These are phyloP conservation scores for Calypte anna DNA, from an alignment of 2,113 vertebrate genomes.

Conservation along the genomic window DNA sequence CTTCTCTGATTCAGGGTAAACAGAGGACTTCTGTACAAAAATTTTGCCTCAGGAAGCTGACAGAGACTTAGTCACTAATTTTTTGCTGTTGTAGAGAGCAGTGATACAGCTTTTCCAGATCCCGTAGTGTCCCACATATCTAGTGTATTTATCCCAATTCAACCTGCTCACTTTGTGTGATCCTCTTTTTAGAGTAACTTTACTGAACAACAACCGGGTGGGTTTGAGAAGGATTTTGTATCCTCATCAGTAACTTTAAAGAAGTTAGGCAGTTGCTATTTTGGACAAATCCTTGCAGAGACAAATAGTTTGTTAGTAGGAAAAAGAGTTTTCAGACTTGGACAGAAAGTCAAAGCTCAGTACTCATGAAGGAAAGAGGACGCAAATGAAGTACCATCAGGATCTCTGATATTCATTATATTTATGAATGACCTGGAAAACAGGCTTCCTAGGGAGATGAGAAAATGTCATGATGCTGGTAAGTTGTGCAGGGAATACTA, in stretches of 20 bases:
- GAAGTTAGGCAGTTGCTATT: neutral
- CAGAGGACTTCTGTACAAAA: neutral
- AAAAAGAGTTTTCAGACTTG: neutral
- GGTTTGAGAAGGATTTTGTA: neutral
- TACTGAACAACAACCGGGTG: too few species aligned
- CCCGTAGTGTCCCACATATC: accelerated
- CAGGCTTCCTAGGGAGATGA: neutral
- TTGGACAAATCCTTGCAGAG: neutral
- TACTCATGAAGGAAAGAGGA: neutral
- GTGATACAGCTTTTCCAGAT: neutral
- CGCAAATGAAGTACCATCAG: neutral
- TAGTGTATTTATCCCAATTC: accelerated
- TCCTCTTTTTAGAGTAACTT: neutral
- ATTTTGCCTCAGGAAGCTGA: neutral
- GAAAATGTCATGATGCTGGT: neutral
- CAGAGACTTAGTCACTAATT: neutral
- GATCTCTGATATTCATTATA: neutral
- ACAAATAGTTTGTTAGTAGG: neutral
- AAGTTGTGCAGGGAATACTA: neutral
- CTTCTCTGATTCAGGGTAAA: neutral
- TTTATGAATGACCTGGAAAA: neutral
- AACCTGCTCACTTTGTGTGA: accelerated
- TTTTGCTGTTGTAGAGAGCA: neutral
- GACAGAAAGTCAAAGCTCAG: neutral
- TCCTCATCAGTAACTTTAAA: neutral